Percentiles rank a stretch among this genome's conserved stretches.
phyloP scores from a whole-genome alignment of 2,888 invertebrate genomes.

The Aleiodes testaceus region DNA sequence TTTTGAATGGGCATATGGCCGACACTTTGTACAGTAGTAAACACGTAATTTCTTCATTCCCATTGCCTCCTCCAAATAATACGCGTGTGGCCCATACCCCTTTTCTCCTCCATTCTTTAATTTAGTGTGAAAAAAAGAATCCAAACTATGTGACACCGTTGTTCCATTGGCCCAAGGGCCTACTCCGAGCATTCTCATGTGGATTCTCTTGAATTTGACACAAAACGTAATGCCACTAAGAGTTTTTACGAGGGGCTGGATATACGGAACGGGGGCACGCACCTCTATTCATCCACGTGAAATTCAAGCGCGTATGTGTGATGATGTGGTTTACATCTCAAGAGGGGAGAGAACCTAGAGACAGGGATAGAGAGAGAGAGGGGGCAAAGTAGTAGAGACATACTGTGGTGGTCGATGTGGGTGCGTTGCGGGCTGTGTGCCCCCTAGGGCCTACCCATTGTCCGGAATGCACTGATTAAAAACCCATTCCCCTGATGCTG shows the following conservation, averaged over 20 bases:
- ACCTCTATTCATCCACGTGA: conserved; percentile 49
- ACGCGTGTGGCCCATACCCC: conserved; percentile 42
- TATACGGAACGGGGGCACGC: conserved; percentile 55
- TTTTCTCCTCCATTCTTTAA: background rate
- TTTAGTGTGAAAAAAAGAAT: conserved; percentile 3
- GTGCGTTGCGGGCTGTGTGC: conserved; percentile 48
- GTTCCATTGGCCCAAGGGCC: conserved; percentile 27
- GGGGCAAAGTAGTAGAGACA: conserved; percentile 17
- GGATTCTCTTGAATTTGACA: conserved; percentile 20
- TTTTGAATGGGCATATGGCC: conserved; percentile 61
- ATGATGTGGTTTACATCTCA: conserved; percentile 27
- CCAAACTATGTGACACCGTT: background rate
- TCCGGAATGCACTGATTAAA: conserved; percentile 71
- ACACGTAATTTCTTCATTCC: conserved; percentile 60
- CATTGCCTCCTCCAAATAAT: conserved; percentile 45
- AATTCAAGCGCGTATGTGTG: background rate
- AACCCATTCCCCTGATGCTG: conserved; percentile 65
- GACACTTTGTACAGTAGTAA: background rate
- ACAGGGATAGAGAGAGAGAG: conserved; percentile 20
- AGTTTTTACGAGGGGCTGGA: background rate
- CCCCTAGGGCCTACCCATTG: conserved; percentile 67
- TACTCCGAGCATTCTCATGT: conserved; percentile 11
- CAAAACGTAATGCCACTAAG: background rate
- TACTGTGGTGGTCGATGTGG: conserved; percentile 41
- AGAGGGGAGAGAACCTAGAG: conserved; percentile 15